Base-by-base conservation (phyloP, 2,888 invertebrate species). In the Lasioglossum pauxillum region DNA sequence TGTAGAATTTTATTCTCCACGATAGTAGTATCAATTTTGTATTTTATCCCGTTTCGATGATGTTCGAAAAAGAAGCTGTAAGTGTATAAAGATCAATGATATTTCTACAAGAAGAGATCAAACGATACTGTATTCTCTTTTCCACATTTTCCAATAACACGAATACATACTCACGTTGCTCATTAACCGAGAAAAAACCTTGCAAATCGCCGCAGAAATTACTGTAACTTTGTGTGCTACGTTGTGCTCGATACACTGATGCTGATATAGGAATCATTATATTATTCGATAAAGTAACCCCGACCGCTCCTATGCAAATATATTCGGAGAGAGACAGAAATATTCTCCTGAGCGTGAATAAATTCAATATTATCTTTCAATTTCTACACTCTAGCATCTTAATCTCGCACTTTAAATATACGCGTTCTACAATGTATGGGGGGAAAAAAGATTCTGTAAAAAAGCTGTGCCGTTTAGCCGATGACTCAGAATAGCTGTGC, bases 261-360 rank as follows among this genome's bases (percentile, higher is more conserved):
- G 69, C 38, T 69, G n/a, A 69, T 69, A 69, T 69, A 69, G 35
- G 12, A 38, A 69, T 12, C 69, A n/a, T 38, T 69, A 69, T 38
- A 23, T 69, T 38, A 69, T 38, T 38, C 69, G 31, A 38, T 69
- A 23, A 69, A 69, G 69, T 12, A 69, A 5, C 23, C 4, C 38
- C 10, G 69, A 35, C 10, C 8, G 69, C 27, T 64, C 3, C 38
- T 69, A 69, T 69, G 69, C 38, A 38, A 69, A 69, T 69, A 10
- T 38, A 38, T 38, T 38, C 69, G 12, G 38, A 69, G 57, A n/a
- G 12, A n/a, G 57, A 57, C 57, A 57, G 57, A 57, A 44, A n/a
- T n/a, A 38, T 38, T 69, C 23, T 38, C 38, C 12, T 10, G 38
- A 19, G 7, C 38, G 12, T 12, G 35, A 38, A 69, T 69, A 69